These are phyloP conservation scores for Enteromius anoplus DNA, from an alignment of 2,797 vertebrate genomes.

Conservation along the genomic window DNA sequence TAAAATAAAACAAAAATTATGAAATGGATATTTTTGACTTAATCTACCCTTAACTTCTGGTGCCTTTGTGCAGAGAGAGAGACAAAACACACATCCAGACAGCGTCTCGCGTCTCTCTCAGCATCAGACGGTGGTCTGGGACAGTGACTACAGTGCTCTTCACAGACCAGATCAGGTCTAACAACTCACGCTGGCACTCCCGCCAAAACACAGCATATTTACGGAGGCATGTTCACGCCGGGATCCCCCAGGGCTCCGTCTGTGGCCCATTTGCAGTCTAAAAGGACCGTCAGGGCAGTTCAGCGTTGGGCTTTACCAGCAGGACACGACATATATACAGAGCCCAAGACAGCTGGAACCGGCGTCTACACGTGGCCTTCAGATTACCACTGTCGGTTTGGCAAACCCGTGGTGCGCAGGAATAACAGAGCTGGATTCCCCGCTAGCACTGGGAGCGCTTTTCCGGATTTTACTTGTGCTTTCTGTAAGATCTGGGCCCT, in stretches of 20 bases:
- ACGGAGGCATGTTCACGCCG: neutral
- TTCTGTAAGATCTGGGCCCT: neutral
- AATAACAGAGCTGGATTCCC: neutral
- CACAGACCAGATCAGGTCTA: neutral
- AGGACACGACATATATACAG: conserved; percentile 3
- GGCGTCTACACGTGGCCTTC: neutral
- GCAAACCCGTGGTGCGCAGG: neutral
- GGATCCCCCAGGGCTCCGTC: neutral
- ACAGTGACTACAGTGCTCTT: neutral
- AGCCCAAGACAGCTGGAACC: conserved; percentile 1
- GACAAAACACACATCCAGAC: neutral
- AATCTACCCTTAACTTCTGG: neutral
- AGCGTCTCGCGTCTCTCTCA: neutral
- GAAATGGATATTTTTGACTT: neutral
- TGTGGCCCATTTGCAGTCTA: neutral
- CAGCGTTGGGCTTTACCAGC: neutral
- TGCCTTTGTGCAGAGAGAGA: neutral
- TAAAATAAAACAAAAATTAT: neutral
- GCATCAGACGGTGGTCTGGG: neutral
- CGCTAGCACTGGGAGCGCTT: neutral
- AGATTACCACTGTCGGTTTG: neutral
- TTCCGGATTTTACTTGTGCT: neutral
- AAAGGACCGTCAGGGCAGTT: neutral
- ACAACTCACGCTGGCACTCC: neutral
- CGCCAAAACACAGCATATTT: neutral